Percentiles rank a stretch among this genome's conserved stretches.
These are phyloP conservation scores for Silurus meridionalis DNA, from an alignment of 2,113 vertebrate genomes.

Conservation along the genomic window DNA sequence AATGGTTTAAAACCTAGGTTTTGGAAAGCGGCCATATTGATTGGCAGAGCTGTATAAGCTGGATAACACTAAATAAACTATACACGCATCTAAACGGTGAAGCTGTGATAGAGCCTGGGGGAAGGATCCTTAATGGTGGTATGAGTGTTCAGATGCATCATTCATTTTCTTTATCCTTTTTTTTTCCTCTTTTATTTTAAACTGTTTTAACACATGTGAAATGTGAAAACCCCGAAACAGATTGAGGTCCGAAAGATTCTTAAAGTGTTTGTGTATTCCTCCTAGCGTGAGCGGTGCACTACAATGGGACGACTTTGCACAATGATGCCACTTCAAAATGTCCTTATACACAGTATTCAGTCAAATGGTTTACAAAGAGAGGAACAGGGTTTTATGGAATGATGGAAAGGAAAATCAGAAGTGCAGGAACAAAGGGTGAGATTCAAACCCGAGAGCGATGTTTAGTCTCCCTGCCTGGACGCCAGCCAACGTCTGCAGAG, in stretches of 20 bases:
- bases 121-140: not conserved
- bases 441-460: not conserved
- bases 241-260: not conserved
- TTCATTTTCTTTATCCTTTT: not conserved
- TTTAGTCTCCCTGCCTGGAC: conserved; percentile 40
- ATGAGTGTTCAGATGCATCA: not conserved
- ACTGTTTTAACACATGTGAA: not conserved
- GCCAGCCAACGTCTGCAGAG: conserved; percentile 57
- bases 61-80: not conserved
- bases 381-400: not conserved
- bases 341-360: conserved; percentile 45
- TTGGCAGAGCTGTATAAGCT: not conserved
- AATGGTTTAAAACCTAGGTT: not conserved
- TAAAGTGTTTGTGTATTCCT: conserved; percentile 24
- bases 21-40: conserved; percentile 5
- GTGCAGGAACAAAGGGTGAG: conserved; percentile 28
- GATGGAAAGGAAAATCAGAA: conserved; percentile 1
- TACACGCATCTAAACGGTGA: not conserved
- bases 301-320: conserved; percentile 40
- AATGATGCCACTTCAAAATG: conserved; percentile 34
- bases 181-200: not conserved
- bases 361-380: conserved; percentile 29
- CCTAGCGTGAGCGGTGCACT: conserved; percentile 45
- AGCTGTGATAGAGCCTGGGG: not conserved
- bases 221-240: not conserved